These are phyloP conservation scores for Drosophila melanica DNA, from an alignment of 1,140 invertebrate genomes.

Conservation along the genomic window DNA sequence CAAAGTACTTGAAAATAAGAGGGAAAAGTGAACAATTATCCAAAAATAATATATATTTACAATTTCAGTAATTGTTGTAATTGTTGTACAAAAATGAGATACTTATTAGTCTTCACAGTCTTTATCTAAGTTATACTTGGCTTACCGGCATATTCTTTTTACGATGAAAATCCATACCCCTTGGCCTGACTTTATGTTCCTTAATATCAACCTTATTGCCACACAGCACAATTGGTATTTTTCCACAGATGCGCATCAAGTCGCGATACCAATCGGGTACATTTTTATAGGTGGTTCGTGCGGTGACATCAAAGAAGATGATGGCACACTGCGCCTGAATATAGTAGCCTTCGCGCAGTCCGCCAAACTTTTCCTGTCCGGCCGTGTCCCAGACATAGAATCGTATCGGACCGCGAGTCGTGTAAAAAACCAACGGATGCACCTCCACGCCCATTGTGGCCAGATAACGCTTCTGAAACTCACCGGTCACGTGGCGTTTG, in stretches of 20 bases:
- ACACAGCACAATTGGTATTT: constrained; percentile 98
- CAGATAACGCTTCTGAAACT: constrained; percentile 99
- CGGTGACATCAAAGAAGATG: constrained; percentile 99
- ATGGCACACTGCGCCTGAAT: constrained; percentile 99
- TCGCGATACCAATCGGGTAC: constrained; percentile 99
- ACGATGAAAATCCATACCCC: constrained; percentile 98
- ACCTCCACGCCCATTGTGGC: constrained; percentile 99
- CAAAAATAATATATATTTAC: too few species aligned
- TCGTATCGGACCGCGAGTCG: constrained; percentile 95
- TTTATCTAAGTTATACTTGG: constrained; percentile 85
- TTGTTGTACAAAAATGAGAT: too few species aligned
- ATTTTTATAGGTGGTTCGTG: constrained; percentile 98
- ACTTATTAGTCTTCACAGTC: too few species aligned
- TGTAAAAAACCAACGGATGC: constrained; percentile 97
- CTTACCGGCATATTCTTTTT: constrained; percentile 94
- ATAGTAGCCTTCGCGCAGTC: constrained; percentile 98
- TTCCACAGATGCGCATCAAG: constrained; percentile 97
- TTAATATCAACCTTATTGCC: constrained; percentile 99
- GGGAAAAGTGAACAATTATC: too few species aligned
- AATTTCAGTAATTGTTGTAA: too few species aligned
- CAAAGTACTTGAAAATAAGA: constrained; percentile 93
- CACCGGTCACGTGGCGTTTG: constrained; percentile 98
- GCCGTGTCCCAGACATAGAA: constrained; percentile 99
- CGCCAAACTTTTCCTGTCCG: constrained; percentile 99
- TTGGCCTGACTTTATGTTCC: constrained; percentile 99